Base-by-base conservation (phyloP, 2,113 vertebrate genomes). In the Sarotherodon lohbergeri region DNA sequence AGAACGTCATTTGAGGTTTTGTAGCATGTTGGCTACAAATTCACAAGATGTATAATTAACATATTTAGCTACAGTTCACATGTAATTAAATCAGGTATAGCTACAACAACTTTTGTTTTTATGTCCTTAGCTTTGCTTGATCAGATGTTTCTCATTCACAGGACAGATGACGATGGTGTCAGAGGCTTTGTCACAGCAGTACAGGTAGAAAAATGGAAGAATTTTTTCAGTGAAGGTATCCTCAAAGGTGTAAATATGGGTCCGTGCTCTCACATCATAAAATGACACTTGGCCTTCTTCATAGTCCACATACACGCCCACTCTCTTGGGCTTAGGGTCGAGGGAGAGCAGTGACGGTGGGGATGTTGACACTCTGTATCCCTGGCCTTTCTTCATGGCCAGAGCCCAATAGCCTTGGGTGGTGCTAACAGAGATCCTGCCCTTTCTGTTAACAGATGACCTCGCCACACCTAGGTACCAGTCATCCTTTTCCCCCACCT, bases 251-350 rank as follows among this genome's bases (percentile, higher is more conserved):
- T 97, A 97, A 87, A 98, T 97, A 54, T 97, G 97, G 8, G 90
- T 94, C 86, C 82, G 88, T n/a, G 90, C 90, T 55, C 59, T 88
- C n/a, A 95, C 95, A 2, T 98, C 97, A 24, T 98, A 98, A 87
- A 98, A 98, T 1, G 98, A 97, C 79, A 98, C 88, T 5, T 97
- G 96, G 3, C 98, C 97, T 8, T 97, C 97, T 54, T 98, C 97
- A 1, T 96, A 97, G 95, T 98, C 98, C 91, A 98, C 90, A 41
- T 97, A 98, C 13, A 98, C 95, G 0, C 98, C 98, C 3, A 98
- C 96, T 11, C 94, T 89, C 52, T 95, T 96, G 59, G 96, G 97
- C 50, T 85, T 97, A 92, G 90, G 90, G 91, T 84, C 88, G 22
- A 95, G 96, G 39, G 81, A 57, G 52, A 98, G 96, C 16, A 92